These are phyloP conservation scores for Ficedula albicollis DNA, from an alignment of 2,797 vertebrate species.

Conservation along the genomic window DNA sequence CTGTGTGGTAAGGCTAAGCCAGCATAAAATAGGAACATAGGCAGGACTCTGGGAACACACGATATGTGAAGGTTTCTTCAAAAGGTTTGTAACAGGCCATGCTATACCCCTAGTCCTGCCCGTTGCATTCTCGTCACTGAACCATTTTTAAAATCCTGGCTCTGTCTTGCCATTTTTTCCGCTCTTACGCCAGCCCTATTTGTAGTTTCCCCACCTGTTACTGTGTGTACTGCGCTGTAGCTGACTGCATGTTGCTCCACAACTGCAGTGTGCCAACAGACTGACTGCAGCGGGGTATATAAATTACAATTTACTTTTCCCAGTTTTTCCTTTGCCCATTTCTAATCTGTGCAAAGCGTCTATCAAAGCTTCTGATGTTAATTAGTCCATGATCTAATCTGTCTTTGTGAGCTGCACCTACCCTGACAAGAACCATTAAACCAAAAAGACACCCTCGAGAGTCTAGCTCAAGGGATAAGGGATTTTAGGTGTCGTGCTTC, in stretches of 20 bases:
- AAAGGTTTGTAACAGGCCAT: not conserved
- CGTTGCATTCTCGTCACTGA: constrained; percentile 63
- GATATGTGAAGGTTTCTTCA: not conserved
- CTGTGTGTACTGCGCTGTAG: constrained; percentile 46
- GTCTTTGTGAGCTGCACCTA: not conserved
- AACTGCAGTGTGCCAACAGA: not conserved
- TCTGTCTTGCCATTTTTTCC: constrained; percentile 76
- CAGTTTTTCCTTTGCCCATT: not conserved
- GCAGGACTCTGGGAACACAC: not conserved
- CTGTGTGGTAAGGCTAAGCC: not conserved
- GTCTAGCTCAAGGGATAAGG: not conserved
- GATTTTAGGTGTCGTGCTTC: not conserved
- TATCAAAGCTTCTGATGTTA: not conserved
- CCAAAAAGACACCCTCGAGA: not conserved
- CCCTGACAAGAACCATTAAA: not conserved
- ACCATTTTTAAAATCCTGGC: constrained; percentile 75
- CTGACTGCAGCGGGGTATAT: not conserved
- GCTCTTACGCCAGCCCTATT: constrained; percentile 76
- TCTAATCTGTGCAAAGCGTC: not conserved
- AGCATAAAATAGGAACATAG: not conserved
- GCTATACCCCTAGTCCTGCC: constrained; percentile 11
- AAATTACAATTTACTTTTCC: not conserved
- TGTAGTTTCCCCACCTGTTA: constrained; percentile 79
- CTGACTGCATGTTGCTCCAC: not conserved
- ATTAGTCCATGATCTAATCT: not conserved